phyloP scores from a whole-genome alignment of 2,797 vertebrate genomes.

The Arnoldichthys spilopterus region DNA sequence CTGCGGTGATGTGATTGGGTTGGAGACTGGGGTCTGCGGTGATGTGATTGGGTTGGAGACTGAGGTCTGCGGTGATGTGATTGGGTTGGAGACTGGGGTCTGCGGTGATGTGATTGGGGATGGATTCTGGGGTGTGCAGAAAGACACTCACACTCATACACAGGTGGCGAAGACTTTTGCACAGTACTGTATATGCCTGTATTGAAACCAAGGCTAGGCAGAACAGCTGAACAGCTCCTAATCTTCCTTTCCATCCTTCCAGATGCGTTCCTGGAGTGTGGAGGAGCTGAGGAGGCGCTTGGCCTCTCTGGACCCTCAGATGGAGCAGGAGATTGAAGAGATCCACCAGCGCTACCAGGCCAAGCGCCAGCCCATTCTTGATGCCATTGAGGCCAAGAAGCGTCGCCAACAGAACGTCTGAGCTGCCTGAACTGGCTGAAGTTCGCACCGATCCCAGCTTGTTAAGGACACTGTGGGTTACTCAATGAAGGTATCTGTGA shows the following conservation, averaged over 20 bases:
- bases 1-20: too few species aligned
- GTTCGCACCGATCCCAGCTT: neutral
- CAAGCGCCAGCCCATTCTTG: constrained; percentile 93
- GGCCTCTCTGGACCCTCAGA: constrained; percentile 91
- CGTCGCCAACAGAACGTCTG: constrained; percentile 90
- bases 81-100: too few species aligned
- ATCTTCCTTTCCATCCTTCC: constrained; percentile 24
- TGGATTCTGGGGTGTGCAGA: too few species aligned
- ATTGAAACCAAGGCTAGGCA: too few species aligned
- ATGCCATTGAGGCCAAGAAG: constrained; percentile 95
- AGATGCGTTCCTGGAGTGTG: constrained; percentile 90
- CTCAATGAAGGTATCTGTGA: constrained; percentile 36
- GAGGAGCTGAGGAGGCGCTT: constrained; percentile 88
- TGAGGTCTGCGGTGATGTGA: too few species aligned
- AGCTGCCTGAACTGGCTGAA: constrained; percentile 49
- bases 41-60: too few species aligned
- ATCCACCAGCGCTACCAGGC: constrained; percentile 94
- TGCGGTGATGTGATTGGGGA: too few species aligned
- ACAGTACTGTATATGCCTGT: too few species aligned
- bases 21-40: too few species aligned
- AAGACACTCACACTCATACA: too few species aligned
- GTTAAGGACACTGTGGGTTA: constrained; percentile 16
- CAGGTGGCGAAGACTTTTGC: too few species aligned
- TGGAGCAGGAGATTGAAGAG: constrained; percentile 97
- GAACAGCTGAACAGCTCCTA: too few species aligned